Base-by-base conservation (phyloP, 2,797 vertebrate species). In the Phoebastria nigripes region DNA sequence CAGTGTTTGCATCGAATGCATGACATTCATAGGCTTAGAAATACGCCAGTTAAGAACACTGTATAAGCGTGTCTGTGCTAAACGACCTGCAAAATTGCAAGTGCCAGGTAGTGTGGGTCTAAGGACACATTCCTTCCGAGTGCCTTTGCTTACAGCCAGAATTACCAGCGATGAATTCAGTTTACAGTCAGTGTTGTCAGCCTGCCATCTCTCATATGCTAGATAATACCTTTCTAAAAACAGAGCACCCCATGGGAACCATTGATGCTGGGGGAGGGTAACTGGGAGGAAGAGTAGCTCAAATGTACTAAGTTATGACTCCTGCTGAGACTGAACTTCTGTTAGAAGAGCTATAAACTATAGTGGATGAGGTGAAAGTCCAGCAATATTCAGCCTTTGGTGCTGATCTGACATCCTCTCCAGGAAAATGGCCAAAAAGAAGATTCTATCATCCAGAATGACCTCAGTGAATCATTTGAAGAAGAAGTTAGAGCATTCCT, bases 401-500 rank as follows among this genome's bases (percentile, higher is more conserved):
- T 86, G 42, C 52, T 92, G 44, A 28, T 87, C 81, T 97, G 76
- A 52, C 84, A 44, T 95, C 20, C 46, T 86, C 55, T 70, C 35
- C 88, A 99, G 99, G 97, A 97, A 66, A 98, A 98, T 55, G 97
- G 97, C 91, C 95, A 97, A 21, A 84, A 85, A 54, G 97, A 96
- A 71, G 97, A 89, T 76, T 77, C 87, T 33, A 4, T 74, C 55
- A 55, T 88, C 61, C 94, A 89, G 22, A 87, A 65, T 35, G 96
- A 97, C 71, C 93, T 98, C 28, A 96, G 96, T 93, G 97, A 98
- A 59, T 97, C 98, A 11, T 93, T 98, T 93, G 98, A 98, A 61
- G 98, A 98, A 93, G 99, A 99, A 33, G 73, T 99, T 29, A 97
- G 97, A 93, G 98, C 98, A 16, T 99, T 99, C 94, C 98, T 99